Evolutionary conservation across 2,113 vertebrate genomes (phyloP).

Genomic region (Dendropsophus ebraccatus): DNA sequence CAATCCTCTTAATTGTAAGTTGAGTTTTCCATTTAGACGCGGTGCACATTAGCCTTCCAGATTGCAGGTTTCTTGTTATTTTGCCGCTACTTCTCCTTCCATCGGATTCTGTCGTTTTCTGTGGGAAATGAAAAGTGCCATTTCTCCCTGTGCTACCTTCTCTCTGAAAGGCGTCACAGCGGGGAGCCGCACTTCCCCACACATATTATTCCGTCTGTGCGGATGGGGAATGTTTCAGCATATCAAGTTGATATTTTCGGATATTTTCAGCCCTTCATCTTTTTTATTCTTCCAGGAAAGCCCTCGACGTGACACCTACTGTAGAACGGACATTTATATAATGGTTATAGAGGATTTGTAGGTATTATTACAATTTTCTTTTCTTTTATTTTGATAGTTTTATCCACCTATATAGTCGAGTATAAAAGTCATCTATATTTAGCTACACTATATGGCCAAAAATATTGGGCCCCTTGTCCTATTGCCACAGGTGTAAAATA

Average conservation of each 20-base stretch:
- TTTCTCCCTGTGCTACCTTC: background rate
- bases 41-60: background rate
- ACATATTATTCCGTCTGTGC: conserved; percentile 34
- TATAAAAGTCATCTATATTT: too few species aligned
- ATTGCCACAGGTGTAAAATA: too few species aligned
- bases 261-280: background rate
- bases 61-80: background rate
- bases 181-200: background rate
- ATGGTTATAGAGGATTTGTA: too few species aligned
- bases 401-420: too few species aligned
- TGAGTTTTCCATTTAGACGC: background rate
- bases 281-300: background rate
- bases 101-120: conserved; percentile 8
- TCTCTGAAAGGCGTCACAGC: conserved; percentile 25
- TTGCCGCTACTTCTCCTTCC: background rate
- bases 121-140: conserved; percentile 10
- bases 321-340: background rate
- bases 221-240: conserved; percentile 4
- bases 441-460: too few species aligned
- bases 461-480: too few species aligned
- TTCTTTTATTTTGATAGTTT: too few species aligned
- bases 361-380: too few species aligned
- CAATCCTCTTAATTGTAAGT: background rate
- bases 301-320: too few species aligned
- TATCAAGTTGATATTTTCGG: conserved; percentile 9